Percentiles rank a stretch among this genome's conserved stretches.
Evolutionary conservation across 2,888 invertebrate genomes (phyloP).

Genomic region (Polydrusus pterygomalis): DNA sequence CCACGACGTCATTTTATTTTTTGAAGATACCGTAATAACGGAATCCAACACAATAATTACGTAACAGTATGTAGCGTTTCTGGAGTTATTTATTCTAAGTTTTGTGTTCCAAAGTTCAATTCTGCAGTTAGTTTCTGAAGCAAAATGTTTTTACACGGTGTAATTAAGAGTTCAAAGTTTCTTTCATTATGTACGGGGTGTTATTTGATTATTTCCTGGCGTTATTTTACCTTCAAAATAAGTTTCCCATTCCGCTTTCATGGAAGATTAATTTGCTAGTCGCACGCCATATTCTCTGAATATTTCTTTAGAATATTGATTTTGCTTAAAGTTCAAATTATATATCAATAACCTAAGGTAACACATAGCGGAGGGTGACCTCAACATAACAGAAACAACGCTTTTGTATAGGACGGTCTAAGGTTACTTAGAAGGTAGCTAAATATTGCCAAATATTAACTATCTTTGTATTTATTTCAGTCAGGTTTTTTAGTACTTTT

Average conservation of each 20-base stretch:
- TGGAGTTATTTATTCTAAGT: no score
- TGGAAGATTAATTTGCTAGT: conserved; percentile 43
- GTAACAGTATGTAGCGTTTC: no score
- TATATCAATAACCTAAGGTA: conserved; percentile 44
- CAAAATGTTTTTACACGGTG: not conserved
- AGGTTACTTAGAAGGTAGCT: no score
- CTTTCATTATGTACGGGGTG: conserved; percentile 20
- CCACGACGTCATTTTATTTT: no score
- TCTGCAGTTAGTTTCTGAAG: not conserved
- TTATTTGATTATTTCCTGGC: conserved; percentile 42
- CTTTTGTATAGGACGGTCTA: no score
- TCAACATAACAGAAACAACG: no score
- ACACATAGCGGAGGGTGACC: not conserved
- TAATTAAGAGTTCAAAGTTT: conserved; percentile 19
- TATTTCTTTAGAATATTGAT: conserved; percentile 37
- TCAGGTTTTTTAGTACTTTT: no score
- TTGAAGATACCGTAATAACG: no score
- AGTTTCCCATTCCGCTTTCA: conserved; percentile 44
- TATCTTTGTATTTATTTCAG: no score
- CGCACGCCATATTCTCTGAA: conserved; percentile 26
- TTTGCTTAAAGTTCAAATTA: conserved; percentile 41
- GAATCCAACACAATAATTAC: no score
- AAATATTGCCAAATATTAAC: no score
- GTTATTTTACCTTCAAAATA: conserved; percentile 37
- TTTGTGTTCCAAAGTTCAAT: not conserved